Conservation (phyloP, 2,113 vertebrate species). For the Centropus unirufus region DNA sequence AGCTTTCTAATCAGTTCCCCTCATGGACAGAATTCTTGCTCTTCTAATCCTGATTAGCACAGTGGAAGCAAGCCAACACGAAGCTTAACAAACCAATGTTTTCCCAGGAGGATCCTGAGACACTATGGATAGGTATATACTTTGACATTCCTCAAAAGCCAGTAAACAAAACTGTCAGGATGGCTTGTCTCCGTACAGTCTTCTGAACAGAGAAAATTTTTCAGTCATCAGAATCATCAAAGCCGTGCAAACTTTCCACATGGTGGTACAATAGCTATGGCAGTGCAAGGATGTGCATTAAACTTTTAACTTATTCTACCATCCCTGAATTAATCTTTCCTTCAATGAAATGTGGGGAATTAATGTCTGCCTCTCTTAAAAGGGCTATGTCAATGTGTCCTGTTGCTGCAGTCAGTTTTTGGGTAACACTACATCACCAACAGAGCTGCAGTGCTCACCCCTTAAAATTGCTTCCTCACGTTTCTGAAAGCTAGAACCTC, state of each 20-base stretch:
- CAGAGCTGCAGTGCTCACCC: no score
- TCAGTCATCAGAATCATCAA: neutral
- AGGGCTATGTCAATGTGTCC: neutral
- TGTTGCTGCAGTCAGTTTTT: neutral
- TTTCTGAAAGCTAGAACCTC: no score
- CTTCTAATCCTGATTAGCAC: neutral
- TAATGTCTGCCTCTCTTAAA: neutral
- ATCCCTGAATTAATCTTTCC: neutral
- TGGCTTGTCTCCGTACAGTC: neutral
- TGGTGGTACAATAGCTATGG: neutral
- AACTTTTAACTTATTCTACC: neutral
- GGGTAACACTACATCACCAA: neutral
- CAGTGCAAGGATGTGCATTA: neutral
- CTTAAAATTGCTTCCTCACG: no score
- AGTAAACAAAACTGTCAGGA: neutral
- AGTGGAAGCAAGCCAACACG: neutral
- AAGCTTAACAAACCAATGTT: neutral
- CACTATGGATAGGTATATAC: neutral
- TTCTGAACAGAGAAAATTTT: neutral
- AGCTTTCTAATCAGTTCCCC: neutral
- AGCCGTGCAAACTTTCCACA: neutral
- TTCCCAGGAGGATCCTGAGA: neutral
- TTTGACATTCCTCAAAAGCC: neutral
- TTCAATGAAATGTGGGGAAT: neutral
- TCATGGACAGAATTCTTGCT: neutral